Evolutionary conservation across 2,113 vertebrate genomes (phyloP).

Genomic region (Microtus pennsylvanicus): DNA sequence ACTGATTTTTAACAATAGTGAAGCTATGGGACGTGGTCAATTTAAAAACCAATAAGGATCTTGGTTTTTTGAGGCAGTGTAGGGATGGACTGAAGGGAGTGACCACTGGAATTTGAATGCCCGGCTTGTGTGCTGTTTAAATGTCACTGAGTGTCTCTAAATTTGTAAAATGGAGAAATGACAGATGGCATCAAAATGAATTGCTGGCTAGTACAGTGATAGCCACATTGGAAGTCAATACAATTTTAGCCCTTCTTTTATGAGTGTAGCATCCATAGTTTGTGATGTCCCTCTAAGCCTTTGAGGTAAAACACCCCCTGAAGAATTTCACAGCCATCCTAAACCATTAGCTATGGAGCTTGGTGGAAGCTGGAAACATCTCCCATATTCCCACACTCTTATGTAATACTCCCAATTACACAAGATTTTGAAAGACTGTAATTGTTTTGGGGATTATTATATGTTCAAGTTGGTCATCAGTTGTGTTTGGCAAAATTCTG

Average conservation of each 20-base stretch:
- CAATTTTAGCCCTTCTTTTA: background rate
- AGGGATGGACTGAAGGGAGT: background rate
- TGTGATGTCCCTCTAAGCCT: background rate
- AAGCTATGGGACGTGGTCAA: background rate
- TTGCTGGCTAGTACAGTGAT: background rate
- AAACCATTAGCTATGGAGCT: background rate
- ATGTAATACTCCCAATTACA: constrained; percentile 25
- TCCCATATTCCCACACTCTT: constrained; percentile 59
- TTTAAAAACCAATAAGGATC: constrained; percentile 5
- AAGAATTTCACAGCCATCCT: background rate
- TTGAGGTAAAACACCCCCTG: background rate
- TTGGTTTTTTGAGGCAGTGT: background rate
- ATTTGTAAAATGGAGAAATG: background rate
- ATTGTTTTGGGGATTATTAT: constrained; percentile 53
- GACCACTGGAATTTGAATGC: background rate
- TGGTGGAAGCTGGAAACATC: constrained; percentile 40
- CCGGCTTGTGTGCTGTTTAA: background rate
- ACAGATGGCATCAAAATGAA: background rate
- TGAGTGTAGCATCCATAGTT: constrained; percentile 1
- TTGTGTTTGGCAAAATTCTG: constrained; percentile 40
- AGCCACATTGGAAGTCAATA: background rate
- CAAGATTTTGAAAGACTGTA: constrained; percentile 59
- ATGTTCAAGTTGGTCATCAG: constrained; percentile 46
- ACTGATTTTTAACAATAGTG: background rate
- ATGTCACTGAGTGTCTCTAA: background rate